Conservation (phyloP, 2,888 invertebrate genomes). For the Diplazon laetatorius region DNA sequence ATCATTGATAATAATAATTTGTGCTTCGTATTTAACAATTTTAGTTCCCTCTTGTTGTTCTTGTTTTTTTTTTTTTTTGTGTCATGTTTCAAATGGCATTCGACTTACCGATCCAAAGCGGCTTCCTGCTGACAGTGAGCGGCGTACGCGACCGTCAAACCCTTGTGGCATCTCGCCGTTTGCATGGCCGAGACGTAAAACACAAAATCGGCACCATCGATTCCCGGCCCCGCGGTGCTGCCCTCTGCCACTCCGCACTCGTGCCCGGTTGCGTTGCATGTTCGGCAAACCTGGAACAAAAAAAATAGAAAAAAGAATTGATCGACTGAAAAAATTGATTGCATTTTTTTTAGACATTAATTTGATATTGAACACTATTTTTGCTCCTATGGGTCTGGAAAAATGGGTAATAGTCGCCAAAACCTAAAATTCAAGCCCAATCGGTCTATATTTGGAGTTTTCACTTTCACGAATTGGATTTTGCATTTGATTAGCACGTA, state of each 20-base stretch:
- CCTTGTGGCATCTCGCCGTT: conserved; percentile 95
- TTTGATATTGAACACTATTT: too few species aligned
- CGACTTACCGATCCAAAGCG: conserved; percentile 90
- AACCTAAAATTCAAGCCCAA: too few species aligned
- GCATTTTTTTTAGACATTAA: too few species aligned
- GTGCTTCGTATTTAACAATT: too few species aligned
- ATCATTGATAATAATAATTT: too few species aligned
- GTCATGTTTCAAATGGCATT: not conserved
- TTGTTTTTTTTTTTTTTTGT: not conserved
- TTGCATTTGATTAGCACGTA: too few species aligned
- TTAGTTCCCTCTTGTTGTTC: too few species aligned
- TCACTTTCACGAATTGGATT: too few species aligned
- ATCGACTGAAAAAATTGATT: too few species aligned
- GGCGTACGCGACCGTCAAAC: conserved; percentile 97
- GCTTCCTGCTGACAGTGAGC: conserved; percentile 99
- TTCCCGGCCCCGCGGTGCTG: conserved; percentile 86
- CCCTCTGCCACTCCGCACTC: conserved; percentile 87
- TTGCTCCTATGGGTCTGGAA: too few species aligned
- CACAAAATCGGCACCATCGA: conserved; percentile 95
- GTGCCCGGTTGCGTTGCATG: conserved; percentile 93
- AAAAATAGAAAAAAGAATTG: conserved; percentile 30
- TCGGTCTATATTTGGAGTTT: too few species aligned
- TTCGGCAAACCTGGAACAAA: conserved; percentile 89
- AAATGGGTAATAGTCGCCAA: too few species aligned
- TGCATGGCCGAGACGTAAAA: conserved; percentile 98